phyloP scores from a whole-genome alignment of 2,888 invertebrate species.

The Apocheima hispidaria region DNA sequence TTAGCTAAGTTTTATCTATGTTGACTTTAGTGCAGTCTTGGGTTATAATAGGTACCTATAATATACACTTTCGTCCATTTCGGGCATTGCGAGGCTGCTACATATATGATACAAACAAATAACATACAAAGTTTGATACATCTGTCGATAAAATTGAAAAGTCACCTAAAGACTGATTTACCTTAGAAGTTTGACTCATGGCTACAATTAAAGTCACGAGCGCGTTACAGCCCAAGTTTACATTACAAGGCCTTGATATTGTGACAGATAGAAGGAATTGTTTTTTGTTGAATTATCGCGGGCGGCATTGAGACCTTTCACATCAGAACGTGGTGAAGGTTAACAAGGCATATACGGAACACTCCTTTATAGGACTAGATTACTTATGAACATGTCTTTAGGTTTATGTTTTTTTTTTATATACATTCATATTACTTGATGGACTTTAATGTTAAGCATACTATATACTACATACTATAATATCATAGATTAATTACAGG shows the following conservation, averaged over 20 bases:
- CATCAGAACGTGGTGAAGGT: slow-evolving; percentile 37
- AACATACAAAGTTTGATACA: too few species aligned
- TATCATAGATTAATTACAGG: too few species aligned
- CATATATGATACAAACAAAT: too few species aligned
- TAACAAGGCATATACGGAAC: slow-evolving; percentile 37
- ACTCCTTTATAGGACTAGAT: slow-evolving; percentile 5
- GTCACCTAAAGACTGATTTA: not conserved
- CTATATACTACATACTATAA: too few species aligned
- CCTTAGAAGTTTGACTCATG: not conserved
- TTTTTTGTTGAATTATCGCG: slow-evolving; percentile 39
- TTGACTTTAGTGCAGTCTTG: too few species aligned
- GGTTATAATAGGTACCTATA: too few species aligned
- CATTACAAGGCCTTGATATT: slow-evolving; percentile 39
- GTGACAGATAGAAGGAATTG: slow-evolving; percentile 40
- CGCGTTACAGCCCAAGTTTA: slow-evolving; percentile 23
- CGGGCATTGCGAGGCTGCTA: too few species aligned
- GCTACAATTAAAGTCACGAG: slow-evolving; percentile 15
- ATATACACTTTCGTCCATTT: too few species aligned
- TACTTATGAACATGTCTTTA: slow-evolving; percentile 4
- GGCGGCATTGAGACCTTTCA: slow-evolving; percentile 41
- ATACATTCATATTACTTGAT: not conserved
- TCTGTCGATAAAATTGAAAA: not conserved
- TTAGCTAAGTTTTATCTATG: too few species aligned
- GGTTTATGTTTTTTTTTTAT: slow-evolving; percentile 1
- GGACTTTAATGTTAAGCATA: too few species aligned